A percentile compares a stretch with the other conserved stretches of the same genome.
These are phyloP conservation scores for Columba guinea DNA, from an alignment of 2,797 vertebrate genomes.

Conservation along the genomic window DNA sequence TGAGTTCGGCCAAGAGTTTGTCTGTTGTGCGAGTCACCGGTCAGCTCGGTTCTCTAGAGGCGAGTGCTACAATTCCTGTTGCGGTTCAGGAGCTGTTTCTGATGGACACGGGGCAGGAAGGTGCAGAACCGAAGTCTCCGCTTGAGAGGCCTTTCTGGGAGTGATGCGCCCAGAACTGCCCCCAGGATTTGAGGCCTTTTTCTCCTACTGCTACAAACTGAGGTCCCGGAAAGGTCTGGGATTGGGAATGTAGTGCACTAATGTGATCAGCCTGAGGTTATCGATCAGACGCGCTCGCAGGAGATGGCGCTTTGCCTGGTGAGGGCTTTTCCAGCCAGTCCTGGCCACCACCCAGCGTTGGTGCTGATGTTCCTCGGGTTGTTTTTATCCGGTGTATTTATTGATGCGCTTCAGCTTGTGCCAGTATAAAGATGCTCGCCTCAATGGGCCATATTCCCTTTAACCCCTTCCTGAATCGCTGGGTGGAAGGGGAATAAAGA, in stretches of 20 bases:
- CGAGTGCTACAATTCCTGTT: no score
- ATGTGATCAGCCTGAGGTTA: neutral
- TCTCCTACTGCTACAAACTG: neutral
- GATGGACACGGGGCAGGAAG: no score
- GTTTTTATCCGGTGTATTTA: neutral
- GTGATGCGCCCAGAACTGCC: no score
- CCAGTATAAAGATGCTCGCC: neutral
- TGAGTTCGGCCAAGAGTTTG: no score
- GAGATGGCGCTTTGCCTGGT: neutral
- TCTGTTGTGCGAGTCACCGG: no score
- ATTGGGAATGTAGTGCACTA: neutral
- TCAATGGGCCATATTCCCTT: no score
- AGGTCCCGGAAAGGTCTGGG: neutral
- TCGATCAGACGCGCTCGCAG: neutral
- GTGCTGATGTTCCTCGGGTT: neutral
- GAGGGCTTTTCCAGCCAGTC: neutral
- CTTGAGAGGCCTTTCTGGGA: neutral
- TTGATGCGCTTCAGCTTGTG: neutral
- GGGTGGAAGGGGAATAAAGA: neutral
- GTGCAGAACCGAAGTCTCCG: no score
- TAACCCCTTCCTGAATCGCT: neutral
- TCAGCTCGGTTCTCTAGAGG: no score
- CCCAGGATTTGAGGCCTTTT: no score
- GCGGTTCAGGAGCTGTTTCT: no score
- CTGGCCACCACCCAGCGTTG: neutral